Percentiles rank a stretch among this genome's conserved stretches.
These are phyloP conservation scores for Sarcophaga peregrina DNA, from an alignment of 1,140 invertebrate species.

Conservation along the genomic window DNA sequence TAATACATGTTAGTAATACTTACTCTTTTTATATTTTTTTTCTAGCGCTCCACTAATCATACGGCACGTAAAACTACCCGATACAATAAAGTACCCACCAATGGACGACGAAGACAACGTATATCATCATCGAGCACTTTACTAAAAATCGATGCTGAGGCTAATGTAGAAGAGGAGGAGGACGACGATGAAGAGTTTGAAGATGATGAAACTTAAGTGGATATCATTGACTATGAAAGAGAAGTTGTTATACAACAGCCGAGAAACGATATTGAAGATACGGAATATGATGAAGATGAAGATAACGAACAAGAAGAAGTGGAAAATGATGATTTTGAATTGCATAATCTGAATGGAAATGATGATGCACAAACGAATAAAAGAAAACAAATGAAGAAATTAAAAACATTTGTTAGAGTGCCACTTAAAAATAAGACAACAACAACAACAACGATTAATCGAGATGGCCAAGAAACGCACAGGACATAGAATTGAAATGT, in stretches of 20 bases:
- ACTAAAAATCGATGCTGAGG: slow-evolving; percentile 45
- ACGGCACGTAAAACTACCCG: slow-evolving; percentile 30
- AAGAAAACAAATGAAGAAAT: not conserved
- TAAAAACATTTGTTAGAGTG: slow-evolving; percentile 25
- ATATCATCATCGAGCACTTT: slow-evolving; percentile 15
- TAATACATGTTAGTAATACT: not conserved
- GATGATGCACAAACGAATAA: not conserved
- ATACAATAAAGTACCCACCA: slow-evolving; percentile 47
- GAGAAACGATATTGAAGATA: not conserved
- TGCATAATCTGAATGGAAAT: slow-evolving; percentile 7
- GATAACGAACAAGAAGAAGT: slow-evolving; percentile 20
- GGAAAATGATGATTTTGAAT: slow-evolving; percentile 28
- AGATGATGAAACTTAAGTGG: slow-evolving; percentile 25
- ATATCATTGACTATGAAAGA: slow-evolving; percentile 20
- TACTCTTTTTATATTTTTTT: not conserved
- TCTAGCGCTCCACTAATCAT: slow-evolving; percentile 41
- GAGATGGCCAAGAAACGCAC: not conserved
- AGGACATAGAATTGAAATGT: slow-evolving; percentile 10
- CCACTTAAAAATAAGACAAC: slow-evolving; percentile 6
- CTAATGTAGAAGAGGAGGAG: slow-evolving; percentile 42
- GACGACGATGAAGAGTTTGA: slow-evolving; percentile 42
- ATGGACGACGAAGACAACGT: slow-evolving; percentile 29
- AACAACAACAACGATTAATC: not conserved
- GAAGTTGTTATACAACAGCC: not conserved
- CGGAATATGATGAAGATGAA: slow-evolving; percentile 14